These are phyloP conservation scores for Serranus cabrilla DNA, from an alignment of 2,797 vertebrate genomes.

Conservation along the genomic window DNA sequence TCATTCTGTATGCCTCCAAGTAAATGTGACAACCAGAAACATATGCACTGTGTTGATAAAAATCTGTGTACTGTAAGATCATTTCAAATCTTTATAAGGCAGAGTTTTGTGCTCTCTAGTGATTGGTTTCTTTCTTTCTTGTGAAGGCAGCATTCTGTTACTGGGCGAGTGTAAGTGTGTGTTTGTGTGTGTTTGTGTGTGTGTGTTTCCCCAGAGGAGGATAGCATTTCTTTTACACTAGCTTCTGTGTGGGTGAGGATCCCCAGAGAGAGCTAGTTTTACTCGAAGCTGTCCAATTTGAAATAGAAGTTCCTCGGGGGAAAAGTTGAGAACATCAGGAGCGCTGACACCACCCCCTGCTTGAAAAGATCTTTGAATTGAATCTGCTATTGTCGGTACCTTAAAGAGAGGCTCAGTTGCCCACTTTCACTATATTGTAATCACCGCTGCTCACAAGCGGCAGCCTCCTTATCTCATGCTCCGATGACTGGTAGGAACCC, in stretches of 20 bases:
- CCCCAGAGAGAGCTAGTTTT: conserved; percentile 72
- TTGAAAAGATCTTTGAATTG: conserved; percentile 64
- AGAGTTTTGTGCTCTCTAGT: conserved; percentile 4
- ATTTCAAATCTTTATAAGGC: conserved; percentile 12
- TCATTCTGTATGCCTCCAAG: neutral
- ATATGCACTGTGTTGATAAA: neutral
- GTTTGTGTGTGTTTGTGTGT: conserved; percentile 25
- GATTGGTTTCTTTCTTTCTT: conserved; percentile 30
- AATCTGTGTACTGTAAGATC: neutral
- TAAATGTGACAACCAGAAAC: neutral
- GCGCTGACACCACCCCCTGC: conserved; percentile 52
- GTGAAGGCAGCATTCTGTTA: conserved; percentile 5
- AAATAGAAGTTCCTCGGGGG: conserved; percentile 72
- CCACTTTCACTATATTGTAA: conserved; percentile 51
- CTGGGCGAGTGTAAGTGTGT: neutral
- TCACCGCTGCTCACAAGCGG: conserved; percentile 38
- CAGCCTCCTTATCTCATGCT: conserved; percentile 41
- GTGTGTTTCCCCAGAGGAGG: conserved; percentile 45
- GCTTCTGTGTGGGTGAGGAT: conserved; percentile 63
- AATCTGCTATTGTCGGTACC: conserved; percentile 54
- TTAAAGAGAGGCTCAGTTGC: conserved; percentile 53
- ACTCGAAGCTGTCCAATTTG: conserved; percentile 72
- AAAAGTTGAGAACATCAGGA: conserved; percentile 65
- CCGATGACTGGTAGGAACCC: conserved; percentile 10
- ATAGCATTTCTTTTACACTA: conserved; percentile 66